Conservation (phyloP, 1,140 invertebrate genomes). For the Brachionus rubens region DNA sequence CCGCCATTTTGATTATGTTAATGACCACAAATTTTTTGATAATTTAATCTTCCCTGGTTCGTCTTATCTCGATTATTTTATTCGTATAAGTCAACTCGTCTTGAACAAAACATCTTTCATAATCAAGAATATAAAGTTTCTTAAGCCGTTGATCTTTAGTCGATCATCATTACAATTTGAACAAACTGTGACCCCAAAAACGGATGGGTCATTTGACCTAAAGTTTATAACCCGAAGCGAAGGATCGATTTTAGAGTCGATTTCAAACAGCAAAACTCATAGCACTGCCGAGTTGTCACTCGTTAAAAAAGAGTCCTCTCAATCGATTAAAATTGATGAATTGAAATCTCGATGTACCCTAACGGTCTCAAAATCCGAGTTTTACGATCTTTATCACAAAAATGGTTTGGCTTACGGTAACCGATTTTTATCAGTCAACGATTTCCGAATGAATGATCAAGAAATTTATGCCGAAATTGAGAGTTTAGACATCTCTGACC, state of each 20-base stretch:
- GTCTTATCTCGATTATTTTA: neutral
- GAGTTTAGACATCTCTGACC: neutral
- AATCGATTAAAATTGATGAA: neutral
- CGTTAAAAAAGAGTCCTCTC: neutral
- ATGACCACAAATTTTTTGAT: neutral
- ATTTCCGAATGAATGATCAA: neutral
- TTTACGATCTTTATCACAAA: neutral
- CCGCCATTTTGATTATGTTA: neutral
- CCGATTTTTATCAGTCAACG: neutral
- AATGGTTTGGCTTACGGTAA: neutral
- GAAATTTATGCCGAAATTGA: neutral
- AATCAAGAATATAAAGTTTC: neutral
- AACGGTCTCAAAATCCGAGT: neutral
- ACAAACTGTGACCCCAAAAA: neutral
- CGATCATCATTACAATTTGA: neutral
- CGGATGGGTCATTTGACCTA: neutral
- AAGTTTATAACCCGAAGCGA: neutral
- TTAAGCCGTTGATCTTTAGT: neutral
- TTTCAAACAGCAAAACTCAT: neutral
- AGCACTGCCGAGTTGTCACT: neutral
- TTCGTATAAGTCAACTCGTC: neutral
- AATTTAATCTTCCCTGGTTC: neutral
- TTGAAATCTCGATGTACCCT: neutral
- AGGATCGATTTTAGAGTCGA: neutral
- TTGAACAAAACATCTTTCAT: neutral